phyloP scores from a whole-genome alignment of 2,797 vertebrate genomes.

The Agapornis canus region DNA sequence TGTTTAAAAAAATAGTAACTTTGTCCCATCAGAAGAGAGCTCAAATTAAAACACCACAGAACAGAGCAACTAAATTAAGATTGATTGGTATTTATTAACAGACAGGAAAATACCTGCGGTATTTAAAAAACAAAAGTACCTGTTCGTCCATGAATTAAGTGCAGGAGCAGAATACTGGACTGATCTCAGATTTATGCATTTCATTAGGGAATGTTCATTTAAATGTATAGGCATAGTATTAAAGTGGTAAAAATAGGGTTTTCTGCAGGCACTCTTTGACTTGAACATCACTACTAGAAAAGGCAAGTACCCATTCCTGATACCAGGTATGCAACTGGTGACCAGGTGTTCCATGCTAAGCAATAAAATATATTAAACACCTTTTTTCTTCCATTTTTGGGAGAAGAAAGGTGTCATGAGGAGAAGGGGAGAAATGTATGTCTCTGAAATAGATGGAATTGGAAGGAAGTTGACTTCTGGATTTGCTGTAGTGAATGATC shows the following conservation, averaged over 20 bases:
- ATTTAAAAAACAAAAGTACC: not conserved
- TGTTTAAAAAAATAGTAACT: slow-evolving; percentile 15
- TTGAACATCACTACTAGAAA: not conserved
- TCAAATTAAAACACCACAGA: slow-evolving; percentile 21
- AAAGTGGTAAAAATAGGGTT: not conserved
- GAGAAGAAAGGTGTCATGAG: not conserved
- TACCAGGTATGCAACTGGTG: not conserved
- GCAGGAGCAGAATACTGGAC: not conserved
- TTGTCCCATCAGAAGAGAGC: slow-evolving; percentile 20
- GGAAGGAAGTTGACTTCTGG: not conserved
- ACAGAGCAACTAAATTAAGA: slow-evolving; percentile 39
- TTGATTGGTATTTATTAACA: slow-evolving; percentile 38
- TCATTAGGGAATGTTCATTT: not conserved
- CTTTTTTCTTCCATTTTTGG: not conserved
- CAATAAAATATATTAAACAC: not conserved
- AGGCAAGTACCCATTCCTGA: not conserved
- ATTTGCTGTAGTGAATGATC: not conserved
- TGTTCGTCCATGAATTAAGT: not conserved
- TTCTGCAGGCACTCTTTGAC: not conserved
- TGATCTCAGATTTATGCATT: not conserved
- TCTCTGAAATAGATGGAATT: not conserved
- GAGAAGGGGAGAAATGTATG: not conserved
- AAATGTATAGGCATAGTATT: not conserved
- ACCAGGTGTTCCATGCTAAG: not conserved
- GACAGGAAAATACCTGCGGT: not conserved